These are phyloP conservation scores for Caenorhabditis imperialis DNA, from an alignment of 2,888 invertebrate genomes.

Conservation along the genomic window DNA sequence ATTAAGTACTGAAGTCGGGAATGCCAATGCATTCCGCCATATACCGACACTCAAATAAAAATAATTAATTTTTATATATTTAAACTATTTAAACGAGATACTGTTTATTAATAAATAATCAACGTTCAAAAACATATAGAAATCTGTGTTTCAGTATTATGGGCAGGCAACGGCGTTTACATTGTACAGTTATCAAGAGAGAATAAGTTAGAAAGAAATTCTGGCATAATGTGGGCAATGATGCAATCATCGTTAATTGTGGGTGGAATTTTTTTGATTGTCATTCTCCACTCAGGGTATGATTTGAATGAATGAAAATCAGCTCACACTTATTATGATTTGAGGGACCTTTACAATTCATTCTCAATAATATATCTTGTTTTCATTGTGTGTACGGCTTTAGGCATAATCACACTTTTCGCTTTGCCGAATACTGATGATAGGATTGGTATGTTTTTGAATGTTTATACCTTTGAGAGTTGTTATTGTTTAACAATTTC, in stretches of 20 bases:
- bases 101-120: too few species aligned
- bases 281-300: slow-evolving; percentile 33
- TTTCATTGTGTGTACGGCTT: slow-evolving; percentile 37
- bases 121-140: too few species aligned
- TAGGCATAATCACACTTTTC: slow-evolving; percentile 50
- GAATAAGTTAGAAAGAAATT: slow-evolving; percentile 60
- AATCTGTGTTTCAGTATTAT: slow-evolving; percentile 54
- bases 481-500: too few species aligned
- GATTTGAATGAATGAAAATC: too few species aligned
- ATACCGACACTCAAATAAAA: too few species aligned
- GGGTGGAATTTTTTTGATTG: slow-evolving; percentile 52
- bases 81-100: too few species aligned
- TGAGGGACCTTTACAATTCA: slow-evolving; percentile 51
- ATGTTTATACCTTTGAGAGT: too few species aligned
- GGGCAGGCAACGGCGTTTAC: slow-evolving; percentile 66
- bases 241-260: slow-evolving; percentile 58
- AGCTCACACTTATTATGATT: too few species aligned
- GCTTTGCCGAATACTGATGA: slow-evolving; percentile 47
- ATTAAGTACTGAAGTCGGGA: too few species aligned
- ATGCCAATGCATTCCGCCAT: too few species aligned
- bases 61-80: too few species aligned
- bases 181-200: slow-evolving; percentile 53
- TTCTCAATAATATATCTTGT: slow-evolving; percentile 56
- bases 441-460: slow-evolving; percentile 26
- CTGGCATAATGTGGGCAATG: slow-evolving; percentile 68